Evolutionary conservation across 23 tunicate genomes (phyloP).

Genomic region (Ascidia mentula): DNA sequence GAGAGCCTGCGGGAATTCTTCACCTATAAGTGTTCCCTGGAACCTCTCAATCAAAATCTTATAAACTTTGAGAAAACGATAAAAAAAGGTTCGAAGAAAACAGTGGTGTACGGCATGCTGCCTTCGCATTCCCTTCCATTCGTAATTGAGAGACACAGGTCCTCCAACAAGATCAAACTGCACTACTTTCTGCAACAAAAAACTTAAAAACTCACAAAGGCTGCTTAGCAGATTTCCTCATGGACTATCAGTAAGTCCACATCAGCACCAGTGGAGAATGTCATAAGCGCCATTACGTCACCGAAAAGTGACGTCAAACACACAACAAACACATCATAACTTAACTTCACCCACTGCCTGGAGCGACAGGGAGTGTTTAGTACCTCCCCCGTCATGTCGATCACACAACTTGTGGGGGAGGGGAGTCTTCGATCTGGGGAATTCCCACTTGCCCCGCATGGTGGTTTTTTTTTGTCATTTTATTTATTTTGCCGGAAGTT

Average conservation of each 20-base stretch:
- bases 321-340: background rate
- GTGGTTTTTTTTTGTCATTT: no score
- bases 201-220: no score
- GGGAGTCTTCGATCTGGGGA: no score
- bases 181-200: slow-evolving; percentile 23
- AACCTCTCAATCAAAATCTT: background rate
- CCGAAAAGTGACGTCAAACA: background rate
- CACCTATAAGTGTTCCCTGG: slow-evolving; percentile 42
- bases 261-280: no score
- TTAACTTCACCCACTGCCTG: background rate
- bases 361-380: no score
- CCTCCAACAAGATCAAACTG: slow-evolving; percentile 10
- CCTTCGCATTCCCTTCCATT: slow-evolving; percentile 40
- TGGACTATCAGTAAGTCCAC: no score
- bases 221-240: no score
- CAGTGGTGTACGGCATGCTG: slow-evolving; percentile 11
- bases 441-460: no score
- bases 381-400: no score
- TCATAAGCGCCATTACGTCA: background rate
- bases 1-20: slow-evolving; percentile 38
- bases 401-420: no score
- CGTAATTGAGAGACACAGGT: slow-evolving; percentile 24
- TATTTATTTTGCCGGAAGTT: no score
- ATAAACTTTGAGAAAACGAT: slow-evolving; percentile 7
- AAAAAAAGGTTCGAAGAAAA: background rate